Base-by-base conservation (phyloP, 2,113 vertebrate species). In the Barbus barbus region DNA sequence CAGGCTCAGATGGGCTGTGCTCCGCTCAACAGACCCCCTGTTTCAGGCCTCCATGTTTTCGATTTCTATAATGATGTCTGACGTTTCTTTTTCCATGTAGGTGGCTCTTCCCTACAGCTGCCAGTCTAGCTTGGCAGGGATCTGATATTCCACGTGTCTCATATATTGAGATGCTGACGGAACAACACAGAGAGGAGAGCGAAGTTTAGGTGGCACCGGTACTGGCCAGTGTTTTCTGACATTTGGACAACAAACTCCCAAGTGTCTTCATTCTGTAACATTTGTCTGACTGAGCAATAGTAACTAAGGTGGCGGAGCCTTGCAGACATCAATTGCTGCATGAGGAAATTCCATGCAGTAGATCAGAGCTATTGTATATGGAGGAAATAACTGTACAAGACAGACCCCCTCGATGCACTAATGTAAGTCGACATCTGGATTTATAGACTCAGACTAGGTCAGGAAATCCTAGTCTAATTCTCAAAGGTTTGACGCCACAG, bases 21-120 rank as follows among this genome's bases (percentile, higher is more conserved):
- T 72, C 74, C 53, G 76, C 76, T 83, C 18, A 86, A 46, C 71
- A 46, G 83, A 88, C 11, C 78, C 80, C 38, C 56, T 81, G 77
- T 88, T 84, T 83, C 48, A 82, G 80, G 78, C 63, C 33, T 65
- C 8, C 79, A 65, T 89, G 48, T 58, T 89, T 84, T 48, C 51
- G 61, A 82, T 75, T 18, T 61, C 73, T 44, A 71, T 60, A 86
- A 83, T 46, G 56, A 81, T 46, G 14, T 58, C 84, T 48, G n/a
- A 33, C 22, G 11, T 48, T 28, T 4, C 33, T 24, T n/a, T n/a
- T n/a, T n/a, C 18, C 65, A 69, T 36, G 65, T 12, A 69, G 31
- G 63, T 31, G 18, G 65, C 31, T 11, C 31, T 69, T 20, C 31
- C 9, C 31, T 38, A 22, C 33, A 33, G 20, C 18, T 69, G 65